These are phyloP conservation scores for Rhabdornis inornatus DNA, from an alignment of 2,113 vertebrate genomes.

Conservation along the genomic window DNA sequence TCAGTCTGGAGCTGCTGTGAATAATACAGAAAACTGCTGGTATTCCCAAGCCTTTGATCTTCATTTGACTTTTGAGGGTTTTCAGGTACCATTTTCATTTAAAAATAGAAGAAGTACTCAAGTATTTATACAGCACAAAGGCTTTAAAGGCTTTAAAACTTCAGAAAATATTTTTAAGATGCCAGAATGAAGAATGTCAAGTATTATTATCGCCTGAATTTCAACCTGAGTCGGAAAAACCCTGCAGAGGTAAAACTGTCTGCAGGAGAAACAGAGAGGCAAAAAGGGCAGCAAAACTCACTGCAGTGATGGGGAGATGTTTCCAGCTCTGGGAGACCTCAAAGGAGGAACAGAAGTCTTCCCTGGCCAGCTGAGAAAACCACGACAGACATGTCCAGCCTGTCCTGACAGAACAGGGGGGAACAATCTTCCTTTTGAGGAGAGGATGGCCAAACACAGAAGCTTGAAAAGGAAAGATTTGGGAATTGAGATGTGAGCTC, in stretches of 20 bases:
- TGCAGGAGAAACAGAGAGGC: background rate
- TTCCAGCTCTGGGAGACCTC: background rate
- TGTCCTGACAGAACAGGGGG: background rate
- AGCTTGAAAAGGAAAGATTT: background rate
- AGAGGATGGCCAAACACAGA: background rate
- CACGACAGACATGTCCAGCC: background rate
- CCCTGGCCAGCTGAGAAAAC: background rate
- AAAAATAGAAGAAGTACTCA: background rate
- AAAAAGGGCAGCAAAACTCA: background rate
- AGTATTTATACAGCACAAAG: background rate
- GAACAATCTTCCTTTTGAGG: background rate
- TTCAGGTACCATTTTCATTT: slow-evolving; percentile 11
- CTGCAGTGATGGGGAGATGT: background rate
- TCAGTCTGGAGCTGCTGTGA: background rate
- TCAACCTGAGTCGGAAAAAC: background rate
- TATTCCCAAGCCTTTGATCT: background rate
- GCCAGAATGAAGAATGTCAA: background rate
- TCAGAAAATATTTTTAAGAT: background rate
- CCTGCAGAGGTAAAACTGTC: background rate
- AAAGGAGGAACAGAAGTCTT: background rate
- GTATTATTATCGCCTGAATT: background rate
- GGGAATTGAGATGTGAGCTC: background rate
- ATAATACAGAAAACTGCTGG: background rate
- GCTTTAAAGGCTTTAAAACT: slow-evolving; percentile 1
- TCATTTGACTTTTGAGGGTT: background rate